Evolutionary conservation across 2,113 vertebrate species (phyloP).

Genomic region (Ursus arctos): DNA sequence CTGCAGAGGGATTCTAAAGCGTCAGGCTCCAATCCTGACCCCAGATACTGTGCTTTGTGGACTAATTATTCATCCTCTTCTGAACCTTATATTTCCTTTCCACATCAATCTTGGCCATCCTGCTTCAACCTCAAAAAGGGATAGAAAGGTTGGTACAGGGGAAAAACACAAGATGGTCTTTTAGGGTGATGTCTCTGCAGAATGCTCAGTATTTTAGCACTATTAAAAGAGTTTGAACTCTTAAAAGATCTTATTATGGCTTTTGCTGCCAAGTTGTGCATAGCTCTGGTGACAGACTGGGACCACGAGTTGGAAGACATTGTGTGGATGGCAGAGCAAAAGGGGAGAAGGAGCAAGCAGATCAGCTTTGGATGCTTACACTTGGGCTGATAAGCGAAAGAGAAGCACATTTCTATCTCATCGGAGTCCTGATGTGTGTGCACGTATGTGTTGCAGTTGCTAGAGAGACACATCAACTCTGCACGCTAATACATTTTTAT

Average conservation of each 20-base stretch:
- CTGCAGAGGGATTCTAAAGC: background rate
- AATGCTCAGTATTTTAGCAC: background rate
- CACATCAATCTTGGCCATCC: background rate
- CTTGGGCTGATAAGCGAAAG: background rate
- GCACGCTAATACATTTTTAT: background rate
- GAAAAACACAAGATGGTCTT: background rate
- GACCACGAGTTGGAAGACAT: background rate
- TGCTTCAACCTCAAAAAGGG: background rate
- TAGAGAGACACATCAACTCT: background rate
- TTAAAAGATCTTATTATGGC: background rate
- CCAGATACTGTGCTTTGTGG: background rate
- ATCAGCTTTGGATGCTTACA: background rate
- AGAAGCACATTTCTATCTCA: background rate
- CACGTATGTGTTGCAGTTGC: background rate
- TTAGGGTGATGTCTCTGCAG: background rate
- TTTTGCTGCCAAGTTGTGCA: slow-evolving; percentile 14
- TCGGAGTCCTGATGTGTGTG: background rate
- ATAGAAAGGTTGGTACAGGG: background rate
- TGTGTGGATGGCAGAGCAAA: background rate
- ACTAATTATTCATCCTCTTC: background rate
- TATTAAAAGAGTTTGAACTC: background rate
- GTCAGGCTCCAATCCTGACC: background rate
- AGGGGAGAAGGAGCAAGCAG: background rate
- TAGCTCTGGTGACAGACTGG: background rate
- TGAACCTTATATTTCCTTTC: slow-evolving; percentile 27